A percentile compares a stretch with the other conserved stretches of the same genome.
These are phyloP conservation scores for Propithecus deckenii DNA, from an alignment of 2,797 vertebrate genomes.

Conservation along the genomic window DNA sequence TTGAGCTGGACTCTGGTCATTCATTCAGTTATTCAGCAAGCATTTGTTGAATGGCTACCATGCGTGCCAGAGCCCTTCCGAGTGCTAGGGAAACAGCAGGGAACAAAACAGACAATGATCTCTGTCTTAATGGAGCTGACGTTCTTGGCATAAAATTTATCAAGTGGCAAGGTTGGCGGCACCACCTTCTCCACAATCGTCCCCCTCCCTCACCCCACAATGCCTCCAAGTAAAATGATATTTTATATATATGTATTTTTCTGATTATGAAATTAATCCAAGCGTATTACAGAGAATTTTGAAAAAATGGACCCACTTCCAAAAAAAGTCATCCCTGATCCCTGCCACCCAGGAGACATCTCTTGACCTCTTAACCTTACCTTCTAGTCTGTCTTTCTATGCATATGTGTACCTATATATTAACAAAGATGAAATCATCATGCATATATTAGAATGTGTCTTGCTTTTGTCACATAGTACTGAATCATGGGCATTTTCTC, in stretches of 20 bases:
- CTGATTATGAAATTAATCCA: neutral
- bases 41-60: neutral
- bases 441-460: neutral
- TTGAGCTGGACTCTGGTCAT: neutral
- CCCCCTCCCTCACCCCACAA: neutral
- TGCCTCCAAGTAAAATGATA: neutral
- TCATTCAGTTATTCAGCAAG: neutral
- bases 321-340: neutral
- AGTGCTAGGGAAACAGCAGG: neutral
- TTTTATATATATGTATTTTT: neutral
- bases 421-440: neutral
- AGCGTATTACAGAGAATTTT: neutral
- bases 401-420: neutral
- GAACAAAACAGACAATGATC: neutral
- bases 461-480: neutral
- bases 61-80: neutral
- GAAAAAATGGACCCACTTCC: neutral
- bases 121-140: neutral
- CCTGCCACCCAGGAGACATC: neutral
- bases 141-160: neutral
- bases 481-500: neutral
- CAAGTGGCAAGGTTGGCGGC: neutral
- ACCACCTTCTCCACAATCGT: accelerated
- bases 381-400: neutral
- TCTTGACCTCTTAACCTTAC: neutral